Evolutionary conservation across 2,113 vertebrate genomes (phyloP).

Genomic region (Blennius ocellaris): DNA sequence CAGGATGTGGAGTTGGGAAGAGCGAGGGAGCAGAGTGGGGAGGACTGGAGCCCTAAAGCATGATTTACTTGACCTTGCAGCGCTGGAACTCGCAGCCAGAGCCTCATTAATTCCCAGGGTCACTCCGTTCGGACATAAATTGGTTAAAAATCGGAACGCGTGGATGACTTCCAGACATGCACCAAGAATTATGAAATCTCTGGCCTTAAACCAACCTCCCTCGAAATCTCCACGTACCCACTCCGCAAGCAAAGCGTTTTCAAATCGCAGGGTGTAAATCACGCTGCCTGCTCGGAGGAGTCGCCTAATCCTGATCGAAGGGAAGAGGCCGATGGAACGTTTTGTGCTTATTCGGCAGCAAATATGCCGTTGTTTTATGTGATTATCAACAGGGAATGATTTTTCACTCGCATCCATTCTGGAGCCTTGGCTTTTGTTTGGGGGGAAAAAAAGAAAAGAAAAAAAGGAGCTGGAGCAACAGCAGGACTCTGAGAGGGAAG

Average conservation of each 20-base stretch:
- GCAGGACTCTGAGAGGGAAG: constrained; percentile 77
- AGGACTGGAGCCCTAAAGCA: constrained; percentile 87
- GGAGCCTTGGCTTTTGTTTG: constrained; percentile 82
- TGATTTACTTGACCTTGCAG: constrained; percentile 98
- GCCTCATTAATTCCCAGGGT: constrained; percentile 99
- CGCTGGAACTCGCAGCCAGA: constrained; percentile 90
- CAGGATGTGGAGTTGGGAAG: constrained; percentile 87
- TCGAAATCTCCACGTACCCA: constrained; percentile 74
- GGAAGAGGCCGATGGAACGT: constrained; percentile 93
- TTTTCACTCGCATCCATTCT: constrained; percentile 81
- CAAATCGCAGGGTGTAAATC: constrained; percentile 93
- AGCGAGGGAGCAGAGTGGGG: constrained; percentile 79
- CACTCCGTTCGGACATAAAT: constrained; percentile 95
- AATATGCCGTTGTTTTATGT: constrained; percentile 93
- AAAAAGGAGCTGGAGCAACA: constrained; percentile 71
- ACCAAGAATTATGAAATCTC: constrained; percentile 97
- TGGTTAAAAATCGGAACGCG: constrained; percentile 91
- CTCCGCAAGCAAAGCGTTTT: constrained; percentile 86
- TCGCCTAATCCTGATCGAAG: constrained; percentile 90
- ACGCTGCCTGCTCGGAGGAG: constrained; percentile 88
- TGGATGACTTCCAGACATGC: constrained; percentile 96
- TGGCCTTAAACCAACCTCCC: constrained; percentile 72
- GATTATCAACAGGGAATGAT: constrained; percentile 89
- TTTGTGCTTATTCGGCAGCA: constrained; percentile 96
- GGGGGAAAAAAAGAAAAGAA: constrained; percentile 28